Evolutionary conservation across 1,140 invertebrate genomes (phyloP).

Genomic region (Solen grandis): DNA sequence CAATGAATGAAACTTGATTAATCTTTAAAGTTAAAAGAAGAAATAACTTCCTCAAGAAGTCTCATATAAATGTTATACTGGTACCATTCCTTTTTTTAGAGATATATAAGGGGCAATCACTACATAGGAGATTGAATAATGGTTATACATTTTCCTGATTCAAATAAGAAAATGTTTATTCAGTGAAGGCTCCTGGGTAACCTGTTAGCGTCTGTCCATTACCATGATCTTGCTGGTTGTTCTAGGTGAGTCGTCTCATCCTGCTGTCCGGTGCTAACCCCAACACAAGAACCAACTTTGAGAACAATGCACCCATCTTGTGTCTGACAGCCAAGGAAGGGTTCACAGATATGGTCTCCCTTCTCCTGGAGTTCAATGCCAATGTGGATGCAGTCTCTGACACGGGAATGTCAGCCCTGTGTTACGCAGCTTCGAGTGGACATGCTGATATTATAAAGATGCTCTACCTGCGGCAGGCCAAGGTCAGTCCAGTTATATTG

Average conservation of each 20-base stretch:
- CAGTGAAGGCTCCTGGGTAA: too few species aligned
- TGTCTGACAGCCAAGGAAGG: conserved; percentile 95
- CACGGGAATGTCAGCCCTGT: conserved; percentile 77
- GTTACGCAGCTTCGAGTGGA: conserved; percentile 83
- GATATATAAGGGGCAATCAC: too few species aligned
- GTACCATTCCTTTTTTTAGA: too few species aligned
- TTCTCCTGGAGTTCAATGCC: conserved; percentile 77
- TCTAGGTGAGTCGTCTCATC: conserved; percentile 92
- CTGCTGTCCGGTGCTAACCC: conserved; percentile 94
- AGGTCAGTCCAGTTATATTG: conserved; percentile 82
- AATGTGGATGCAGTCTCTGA: conserved; percentile 74
- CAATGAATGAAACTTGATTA: too few species aligned
- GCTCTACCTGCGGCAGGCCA: conserved; percentile 87
- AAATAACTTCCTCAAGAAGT: too few species aligned
- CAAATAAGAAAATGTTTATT: too few species aligned
- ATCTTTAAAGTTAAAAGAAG: too few species aligned
- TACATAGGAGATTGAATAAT: too few species aligned
- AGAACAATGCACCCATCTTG: conserved; percentile 91
- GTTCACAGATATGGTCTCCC: conserved; percentile 82
- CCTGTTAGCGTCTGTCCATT: too few species aligned
- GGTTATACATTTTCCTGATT: too few species aligned
- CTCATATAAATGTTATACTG: too few species aligned
- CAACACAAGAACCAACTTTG: conserved; percentile 87
- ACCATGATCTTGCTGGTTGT: too few species aligned
- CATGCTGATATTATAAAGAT: conserved; percentile 93